A percentile compares a stretch with the other conserved stretches of the same genome.
phyloP scores from a whole-genome alignment of 2,797 vertebrate species.

The Atherinosoma microstoma region DNA sequence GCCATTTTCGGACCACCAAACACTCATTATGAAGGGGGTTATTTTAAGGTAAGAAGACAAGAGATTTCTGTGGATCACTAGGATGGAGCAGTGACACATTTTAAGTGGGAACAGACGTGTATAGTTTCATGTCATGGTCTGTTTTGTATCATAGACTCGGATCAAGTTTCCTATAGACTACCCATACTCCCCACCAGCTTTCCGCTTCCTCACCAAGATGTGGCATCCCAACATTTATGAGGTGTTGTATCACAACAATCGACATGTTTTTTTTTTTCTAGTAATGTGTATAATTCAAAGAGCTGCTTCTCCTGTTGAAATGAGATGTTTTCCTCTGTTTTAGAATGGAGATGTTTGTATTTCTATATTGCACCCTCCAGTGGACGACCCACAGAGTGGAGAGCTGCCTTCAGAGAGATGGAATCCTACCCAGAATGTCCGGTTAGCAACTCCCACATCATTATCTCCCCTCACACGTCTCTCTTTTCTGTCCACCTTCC shows the following conservation, averaged over 20 bases:
- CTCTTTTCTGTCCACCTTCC: constrained; percentile 24
- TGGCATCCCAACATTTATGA: constrained; percentile 99
- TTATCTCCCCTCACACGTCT: constrained; percentile 14
- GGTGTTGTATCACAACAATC: constrained; percentile 74
- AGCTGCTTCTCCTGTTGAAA: neutral
- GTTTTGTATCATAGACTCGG: constrained; percentile 85
- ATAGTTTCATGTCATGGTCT: neutral
- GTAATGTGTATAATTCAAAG: neutral
- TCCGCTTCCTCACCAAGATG: constrained; percentile 98
- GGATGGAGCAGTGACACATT: neutral
- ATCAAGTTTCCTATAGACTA: constrained; percentile 98
- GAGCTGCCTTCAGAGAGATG: constrained; percentile 97
- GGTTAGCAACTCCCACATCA: constrained; percentile 78
- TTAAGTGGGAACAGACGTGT: neutral
- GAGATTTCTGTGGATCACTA: neutral
- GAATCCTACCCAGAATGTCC: constrained; percentile 98
- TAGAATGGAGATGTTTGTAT: constrained; percentile 98
- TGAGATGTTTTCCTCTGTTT: constrained; percentile 28
- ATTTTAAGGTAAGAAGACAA: constrained; percentile 91
- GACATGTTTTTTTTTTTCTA: neutral
- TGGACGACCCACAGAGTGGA: constrained; percentile 97
- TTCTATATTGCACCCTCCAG: constrained; percentile 95
- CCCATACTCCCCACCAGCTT: constrained; percentile 96
- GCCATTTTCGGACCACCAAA: constrained; percentile 98
- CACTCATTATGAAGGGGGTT: constrained; percentile 96